phyloP scores from a whole-genome alignment of 2,113 vertebrate genomes.

The Calonectris borealis region DNA sequence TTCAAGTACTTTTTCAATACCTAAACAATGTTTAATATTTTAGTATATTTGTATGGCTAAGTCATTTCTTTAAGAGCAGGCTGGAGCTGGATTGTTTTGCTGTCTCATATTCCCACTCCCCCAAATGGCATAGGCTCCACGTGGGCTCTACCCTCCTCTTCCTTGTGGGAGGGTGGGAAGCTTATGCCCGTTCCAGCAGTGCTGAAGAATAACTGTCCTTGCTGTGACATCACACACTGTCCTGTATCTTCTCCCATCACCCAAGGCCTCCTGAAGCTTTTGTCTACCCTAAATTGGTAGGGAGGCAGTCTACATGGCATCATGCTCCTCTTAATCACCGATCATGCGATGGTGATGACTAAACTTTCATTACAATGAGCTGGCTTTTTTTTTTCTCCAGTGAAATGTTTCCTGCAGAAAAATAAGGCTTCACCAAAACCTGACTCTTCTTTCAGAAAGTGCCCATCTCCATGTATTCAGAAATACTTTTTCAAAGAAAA shows the following conservation, averaged over 20 bases:
- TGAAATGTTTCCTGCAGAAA: neutral
- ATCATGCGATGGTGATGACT: neutral
- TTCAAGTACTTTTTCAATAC: neutral
- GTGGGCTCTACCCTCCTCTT: neutral
- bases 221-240: neutral
- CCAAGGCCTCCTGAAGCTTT: neutral
- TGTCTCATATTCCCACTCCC: neutral
- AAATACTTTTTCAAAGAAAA: neutral
- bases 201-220: neutral
- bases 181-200: neutral
- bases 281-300: neutral
- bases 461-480: neutral
- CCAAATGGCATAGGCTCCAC: neutral
- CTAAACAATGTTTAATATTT: neutral
- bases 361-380: neutral
- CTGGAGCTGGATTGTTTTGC: neutral
- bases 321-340: neutral
- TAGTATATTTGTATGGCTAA: neutral
- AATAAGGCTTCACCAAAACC: neutral
- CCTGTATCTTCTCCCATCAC: neutral
- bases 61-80: neutral
- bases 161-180: neutral
- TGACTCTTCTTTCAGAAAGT: neutral
- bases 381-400: neutral
- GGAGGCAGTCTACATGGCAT: neutral